Percentiles rank a stretch among this genome's conserved stretches.
Evolutionary conservation across 2,797 vertebrate species (phyloP).

Genomic region (Chaetodon trifasciatus): DNA sequence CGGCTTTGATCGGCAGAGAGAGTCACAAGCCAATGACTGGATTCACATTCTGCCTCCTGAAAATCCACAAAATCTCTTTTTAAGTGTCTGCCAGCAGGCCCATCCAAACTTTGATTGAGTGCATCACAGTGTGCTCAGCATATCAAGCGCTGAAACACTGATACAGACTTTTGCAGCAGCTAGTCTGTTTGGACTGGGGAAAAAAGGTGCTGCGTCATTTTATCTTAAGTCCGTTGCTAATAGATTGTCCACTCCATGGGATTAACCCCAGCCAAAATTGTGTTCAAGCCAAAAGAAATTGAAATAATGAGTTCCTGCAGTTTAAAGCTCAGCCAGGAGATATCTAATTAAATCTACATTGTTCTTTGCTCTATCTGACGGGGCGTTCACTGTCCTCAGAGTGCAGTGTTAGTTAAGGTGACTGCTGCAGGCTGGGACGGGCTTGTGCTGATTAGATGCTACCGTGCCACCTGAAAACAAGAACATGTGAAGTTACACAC

Average conservation of each 20-base stretch:
- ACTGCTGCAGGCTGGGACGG: constrained; percentile 39
- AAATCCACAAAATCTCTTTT: constrained; percentile 79
- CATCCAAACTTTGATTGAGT: constrained; percentile 78
- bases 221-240: constrained; percentile 60
- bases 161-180: constrained; percentile 45
- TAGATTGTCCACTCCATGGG: constrained; percentile 60
- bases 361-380: constrained; percentile 61
- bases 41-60: constrained; percentile 66
- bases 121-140: constrained; percentile 71
- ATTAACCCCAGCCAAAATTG: constrained; percentile 64
- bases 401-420: constrained; percentile 54
- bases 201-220: constrained; percentile 45
- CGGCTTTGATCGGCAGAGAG: constrained; percentile 50
- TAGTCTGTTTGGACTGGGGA: constrained; percentile 40
- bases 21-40: constrained; percentile 60
- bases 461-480: constrained; percentile 78
- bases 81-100: constrained; percentile 72
- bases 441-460: constrained; percentile 52
- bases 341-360: constrained; percentile 73
- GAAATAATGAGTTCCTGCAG: constrained; percentile 69
- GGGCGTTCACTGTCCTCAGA: constrained; percentile 50
- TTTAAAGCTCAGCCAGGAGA: constrained; percentile 61
- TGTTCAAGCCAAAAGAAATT: constrained; percentile 64
- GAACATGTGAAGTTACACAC: constrained; percentile 6
- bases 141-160: constrained; percentile 68